Percentiles rank a stretch among this genome's conserved stretches.
Conservation (phyloP, 1,140 invertebrate species). For the Harlomillsia oculata region DNA sequence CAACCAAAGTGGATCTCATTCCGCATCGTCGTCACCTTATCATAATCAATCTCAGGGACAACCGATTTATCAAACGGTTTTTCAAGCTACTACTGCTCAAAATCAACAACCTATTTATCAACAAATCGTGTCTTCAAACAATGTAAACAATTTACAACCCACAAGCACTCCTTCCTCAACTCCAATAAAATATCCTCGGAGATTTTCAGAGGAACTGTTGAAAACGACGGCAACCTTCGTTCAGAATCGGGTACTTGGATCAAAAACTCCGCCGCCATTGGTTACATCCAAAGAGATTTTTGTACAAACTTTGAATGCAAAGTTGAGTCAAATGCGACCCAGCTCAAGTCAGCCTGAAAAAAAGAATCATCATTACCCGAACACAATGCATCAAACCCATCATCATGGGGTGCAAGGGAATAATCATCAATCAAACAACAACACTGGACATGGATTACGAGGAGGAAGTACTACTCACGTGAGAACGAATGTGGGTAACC, state of each 20-base stretch:
- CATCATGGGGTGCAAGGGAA: conserved; percentile 10
- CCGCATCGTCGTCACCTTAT: conserved; percentile 2
- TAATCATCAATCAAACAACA: conserved; percentile 32
- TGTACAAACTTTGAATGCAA: conserved; percentile 37
- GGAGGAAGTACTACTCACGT: not conserved
- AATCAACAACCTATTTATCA: conserved; percentile 23
- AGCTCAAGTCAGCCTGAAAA: conserved; percentile 12
- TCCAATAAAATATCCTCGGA: conserved; percentile 25
- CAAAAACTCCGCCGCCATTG: conserved; percentile 25
- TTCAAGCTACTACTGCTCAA: not conserved
- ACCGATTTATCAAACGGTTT: conserved; percentile 14
- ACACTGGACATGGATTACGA: conserved; percentile 17
- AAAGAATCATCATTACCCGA: conserved; percentile 7
- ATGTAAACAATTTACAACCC: conserved; percentile 7
- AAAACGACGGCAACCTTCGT: conserved; percentile 33
- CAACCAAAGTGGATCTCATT: conserved; percentile 1
- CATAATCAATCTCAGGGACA: conserved; percentile 39
- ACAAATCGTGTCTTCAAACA: conserved; percentile 14
- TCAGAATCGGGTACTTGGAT: conserved; percentile 25
- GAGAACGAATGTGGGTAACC: no score
- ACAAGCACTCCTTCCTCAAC: no score
- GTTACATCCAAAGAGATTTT: conserved; percentile 35
- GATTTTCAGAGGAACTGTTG: conserved; percentile 32
- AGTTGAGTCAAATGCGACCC: conserved; percentile 33
- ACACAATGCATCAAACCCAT: conserved; percentile 4